Percentiles rank a stretch among this genome's conserved stretches.
These are phyloP conservation scores for Eubasilissa regina DNA, from an alignment of 1,140 invertebrate genomes.

Conservation along the genomic window DNA sequence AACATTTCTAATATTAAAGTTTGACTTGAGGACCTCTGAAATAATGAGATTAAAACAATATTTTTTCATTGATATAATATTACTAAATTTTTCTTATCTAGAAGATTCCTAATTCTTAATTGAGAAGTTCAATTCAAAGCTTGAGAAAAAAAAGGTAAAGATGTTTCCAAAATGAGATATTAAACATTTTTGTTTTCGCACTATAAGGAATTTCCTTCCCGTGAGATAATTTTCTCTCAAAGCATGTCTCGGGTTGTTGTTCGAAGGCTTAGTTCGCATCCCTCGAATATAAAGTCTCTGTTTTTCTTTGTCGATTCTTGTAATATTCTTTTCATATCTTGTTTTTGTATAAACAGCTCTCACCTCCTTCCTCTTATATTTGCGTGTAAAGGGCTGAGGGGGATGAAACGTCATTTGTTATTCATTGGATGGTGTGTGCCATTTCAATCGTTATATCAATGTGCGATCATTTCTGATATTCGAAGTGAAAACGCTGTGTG, in stretches of 20 bases:
- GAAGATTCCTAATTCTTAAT: no score
- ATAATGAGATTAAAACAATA: no score
- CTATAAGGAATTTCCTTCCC: not conserved
- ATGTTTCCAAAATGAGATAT: no score
- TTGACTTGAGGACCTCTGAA: no score
- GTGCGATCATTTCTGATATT: no score
- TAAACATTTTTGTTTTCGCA: no score
- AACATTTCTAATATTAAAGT: no score
- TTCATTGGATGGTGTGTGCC: constrained; percentile 44
- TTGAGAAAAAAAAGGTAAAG: no score
- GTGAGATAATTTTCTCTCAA: not conserved
- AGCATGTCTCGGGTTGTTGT: not conserved
- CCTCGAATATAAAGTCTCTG: not conserved
- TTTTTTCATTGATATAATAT: no score
- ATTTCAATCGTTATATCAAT: constrained; percentile 28
- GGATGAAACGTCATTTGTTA: constrained; percentile 43
- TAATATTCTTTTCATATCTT: constrained; percentile 37
- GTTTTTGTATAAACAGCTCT: constrained; percentile 39
- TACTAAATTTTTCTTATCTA: no score
- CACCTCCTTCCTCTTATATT: constrained; percentile 13
- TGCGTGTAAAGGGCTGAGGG: not conserved
- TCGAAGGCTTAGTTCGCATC: not conserved
- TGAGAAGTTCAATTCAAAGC: no score
- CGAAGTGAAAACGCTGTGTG: no score
- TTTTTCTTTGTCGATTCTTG: constrained; percentile 17